phyloP scores from a whole-genome alignment of 2,113 vertebrate species.

The Peromyscus californicus region DNA sequence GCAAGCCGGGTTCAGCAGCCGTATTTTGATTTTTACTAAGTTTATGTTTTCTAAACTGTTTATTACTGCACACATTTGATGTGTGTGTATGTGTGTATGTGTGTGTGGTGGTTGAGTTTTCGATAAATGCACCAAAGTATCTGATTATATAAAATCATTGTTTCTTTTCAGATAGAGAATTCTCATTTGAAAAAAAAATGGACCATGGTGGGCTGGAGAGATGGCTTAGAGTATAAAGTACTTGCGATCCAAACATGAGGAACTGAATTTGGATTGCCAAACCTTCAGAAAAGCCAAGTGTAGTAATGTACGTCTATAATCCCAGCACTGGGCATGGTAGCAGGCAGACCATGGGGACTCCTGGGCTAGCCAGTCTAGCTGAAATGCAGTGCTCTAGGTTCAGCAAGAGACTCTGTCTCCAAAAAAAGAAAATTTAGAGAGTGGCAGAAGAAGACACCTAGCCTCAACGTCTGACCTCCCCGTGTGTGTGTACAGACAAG shows the following conservation, averaged over 20 bases:
- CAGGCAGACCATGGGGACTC: background rate
- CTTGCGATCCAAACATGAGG: background rate
- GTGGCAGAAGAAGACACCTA: background rate
- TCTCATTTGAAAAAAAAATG: background rate
- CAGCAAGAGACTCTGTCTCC: no score
- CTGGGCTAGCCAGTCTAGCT: background rate
- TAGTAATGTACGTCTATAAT: background rate
- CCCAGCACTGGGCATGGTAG: background rate
- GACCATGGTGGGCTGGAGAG: no score
- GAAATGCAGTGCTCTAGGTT: background rate
- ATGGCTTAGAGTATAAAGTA: no score
- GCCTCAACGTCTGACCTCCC: no score
- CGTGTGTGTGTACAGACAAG: background rate
- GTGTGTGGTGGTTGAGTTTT: background rate
- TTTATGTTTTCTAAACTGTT: background rate
- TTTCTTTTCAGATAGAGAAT: background rate
- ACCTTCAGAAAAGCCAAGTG: background rate
- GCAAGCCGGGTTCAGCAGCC: constrained; percentile 18
- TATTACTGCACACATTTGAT: background rate
- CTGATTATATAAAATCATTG: rapidly evolving
- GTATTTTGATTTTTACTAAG: rapidly evolving
- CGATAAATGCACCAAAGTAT: no score
- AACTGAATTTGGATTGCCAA: background rate
- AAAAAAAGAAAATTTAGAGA: background rate
- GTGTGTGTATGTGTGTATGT: background rate